Evolutionary conservation across 2,113 vertebrate genomes (phyloP).

Genomic region (Gobio gobio): DNA sequence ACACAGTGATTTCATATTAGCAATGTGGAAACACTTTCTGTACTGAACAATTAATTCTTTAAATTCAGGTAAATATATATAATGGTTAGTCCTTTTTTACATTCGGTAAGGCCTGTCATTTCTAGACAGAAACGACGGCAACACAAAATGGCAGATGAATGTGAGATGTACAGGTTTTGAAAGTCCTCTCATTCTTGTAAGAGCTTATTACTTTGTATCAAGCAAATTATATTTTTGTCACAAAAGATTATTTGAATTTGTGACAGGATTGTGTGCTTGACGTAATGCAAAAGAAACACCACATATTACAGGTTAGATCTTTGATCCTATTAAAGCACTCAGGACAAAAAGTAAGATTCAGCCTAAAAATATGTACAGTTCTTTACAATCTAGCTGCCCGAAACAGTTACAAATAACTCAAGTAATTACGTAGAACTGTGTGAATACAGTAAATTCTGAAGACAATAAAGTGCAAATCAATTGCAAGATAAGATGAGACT

Average conservation of each 20-base stretch:
- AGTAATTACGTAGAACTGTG: slow-evolving; percentile 29
- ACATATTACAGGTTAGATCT: slow-evolving; percentile 20
- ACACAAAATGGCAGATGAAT: not conserved
- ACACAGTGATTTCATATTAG: slow-evolving; percentile 12
- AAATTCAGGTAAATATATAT: not conserved
- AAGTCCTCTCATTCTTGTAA: not conserved
- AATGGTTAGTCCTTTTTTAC: not conserved
- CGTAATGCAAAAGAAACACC: not conserved
- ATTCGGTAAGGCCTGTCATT: not conserved
- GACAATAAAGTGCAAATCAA: slow-evolving; percentile 50
- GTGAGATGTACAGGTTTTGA: not conserved
- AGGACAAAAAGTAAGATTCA: slow-evolving; percentile 28
- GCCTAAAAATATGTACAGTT: slow-evolving; percentile 50
- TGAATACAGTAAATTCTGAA: slow-evolving; percentile 35
- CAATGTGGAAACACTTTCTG: not conserved
- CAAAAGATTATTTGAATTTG: slow-evolving; percentile 3
- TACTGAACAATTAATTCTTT: not conserved
- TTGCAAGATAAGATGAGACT: slow-evolving; percentile 38
- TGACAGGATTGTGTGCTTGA: slow-evolving; percentile 2
- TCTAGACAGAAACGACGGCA: slow-evolving; percentile 1
- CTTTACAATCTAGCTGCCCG: slow-evolving; percentile 53
- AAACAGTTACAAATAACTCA: slow-evolving; percentile 46
- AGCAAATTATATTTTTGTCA: slow-evolving; percentile 40
- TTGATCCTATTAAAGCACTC: slow-evolving; percentile 3
- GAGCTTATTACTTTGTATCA: slow-evolving; percentile 34